These are phyloP conservation scores for Cyrtodaria siliqua DNA, from an alignment of 2,888 invertebrate genomes.

Conservation along the genomic window DNA sequence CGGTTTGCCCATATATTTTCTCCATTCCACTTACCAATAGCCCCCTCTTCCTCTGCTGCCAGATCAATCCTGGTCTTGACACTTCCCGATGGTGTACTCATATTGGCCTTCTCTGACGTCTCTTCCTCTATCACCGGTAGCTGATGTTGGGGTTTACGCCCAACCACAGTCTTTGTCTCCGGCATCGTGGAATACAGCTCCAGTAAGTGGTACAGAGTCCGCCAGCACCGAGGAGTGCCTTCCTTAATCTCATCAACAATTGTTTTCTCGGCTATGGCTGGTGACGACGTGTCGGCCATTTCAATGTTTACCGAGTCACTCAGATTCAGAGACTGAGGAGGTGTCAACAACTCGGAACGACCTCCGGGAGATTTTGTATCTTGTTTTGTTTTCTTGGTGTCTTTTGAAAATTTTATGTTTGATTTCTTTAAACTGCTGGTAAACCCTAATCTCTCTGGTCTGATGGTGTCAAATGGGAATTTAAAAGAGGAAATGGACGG, in stretches of 20 bases:
- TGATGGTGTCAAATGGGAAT: conserved; percentile 61
- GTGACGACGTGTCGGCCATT: conserved; percentile 83
- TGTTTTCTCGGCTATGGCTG: conserved; percentile 83
- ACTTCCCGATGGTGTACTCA: conserved; percentile 62
- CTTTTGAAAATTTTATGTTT: conserved; percentile 68
- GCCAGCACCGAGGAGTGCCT: conserved; percentile 94
- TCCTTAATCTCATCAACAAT: conserved; percentile 85
- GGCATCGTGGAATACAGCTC: conserved; percentile 98
- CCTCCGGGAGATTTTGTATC: conserved; percentile 49
- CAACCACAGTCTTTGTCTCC: conserved; percentile 94
- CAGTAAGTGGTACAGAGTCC: conserved; percentile 95
- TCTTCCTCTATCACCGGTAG: conserved; percentile 86
- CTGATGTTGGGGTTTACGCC: conserved; percentile 52
- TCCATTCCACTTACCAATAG: conserved; percentile 57
- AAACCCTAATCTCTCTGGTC: conserved; percentile 50
- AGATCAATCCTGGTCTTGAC: conserved; percentile 63
- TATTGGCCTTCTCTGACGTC: conserved; percentile 61
- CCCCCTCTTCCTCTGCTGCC: conserved; percentile 72
- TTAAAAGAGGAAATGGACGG: conserved; percentile 56
- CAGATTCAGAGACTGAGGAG: conserved; percentile 82
- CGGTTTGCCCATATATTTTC: no score
- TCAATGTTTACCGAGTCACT: conserved; percentile 84
- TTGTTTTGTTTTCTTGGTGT: conserved; percentile 60
- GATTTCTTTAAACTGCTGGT: conserved; percentile 56
- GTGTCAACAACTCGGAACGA: conserved; percentile 74